Percentiles rank a stretch among this genome's conserved stretches.
Conservation (phyloP, 2,113 vertebrate species). For the Chaetops frenatus region DNA sequence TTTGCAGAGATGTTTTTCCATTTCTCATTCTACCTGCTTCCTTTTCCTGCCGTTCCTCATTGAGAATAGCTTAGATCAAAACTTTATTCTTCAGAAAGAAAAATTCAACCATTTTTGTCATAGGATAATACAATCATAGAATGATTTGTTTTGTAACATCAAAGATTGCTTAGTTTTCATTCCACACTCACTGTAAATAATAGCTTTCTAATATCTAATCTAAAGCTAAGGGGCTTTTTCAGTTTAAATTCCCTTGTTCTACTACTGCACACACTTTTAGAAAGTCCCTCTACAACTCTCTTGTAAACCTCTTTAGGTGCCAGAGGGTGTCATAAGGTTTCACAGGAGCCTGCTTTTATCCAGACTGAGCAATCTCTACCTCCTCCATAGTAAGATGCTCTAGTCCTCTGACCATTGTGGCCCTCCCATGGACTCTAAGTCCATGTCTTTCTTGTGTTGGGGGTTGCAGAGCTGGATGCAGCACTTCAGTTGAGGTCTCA, state of each 20-base stretch:
- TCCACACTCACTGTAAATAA: not conserved
- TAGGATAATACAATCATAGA: not conserved
- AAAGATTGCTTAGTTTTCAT: not conserved
- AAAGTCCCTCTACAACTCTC: not conserved
- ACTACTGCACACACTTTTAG: not conserved
- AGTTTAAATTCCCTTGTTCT: not conserved
- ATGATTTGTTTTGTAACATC: not conserved
- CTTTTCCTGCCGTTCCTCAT: not conserved
- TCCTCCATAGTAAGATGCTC: not conserved
- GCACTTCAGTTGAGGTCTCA: not conserved
- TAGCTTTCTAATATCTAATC: not conserved
- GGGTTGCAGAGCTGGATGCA: not conserved
- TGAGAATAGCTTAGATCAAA: not conserved
- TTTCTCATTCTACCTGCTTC: not conserved
- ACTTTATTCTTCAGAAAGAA: not conserved
- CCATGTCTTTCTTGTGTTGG: not conserved
- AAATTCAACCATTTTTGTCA: not conserved
- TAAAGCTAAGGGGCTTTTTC: not conserved
- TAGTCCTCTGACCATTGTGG: not conserved
- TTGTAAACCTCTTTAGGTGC: not conserved
- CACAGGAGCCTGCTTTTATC: not conserved
- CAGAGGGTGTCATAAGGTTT: rapidly evolving
- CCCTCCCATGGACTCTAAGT: not conserved
- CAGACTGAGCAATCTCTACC: not conserved
- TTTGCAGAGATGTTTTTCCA: not conserved